These are phyloP conservation scores for Melanaphis sacchari DNA, from an alignment of 1,140 invertebrate species.

Conservation along the genomic window DNA sequence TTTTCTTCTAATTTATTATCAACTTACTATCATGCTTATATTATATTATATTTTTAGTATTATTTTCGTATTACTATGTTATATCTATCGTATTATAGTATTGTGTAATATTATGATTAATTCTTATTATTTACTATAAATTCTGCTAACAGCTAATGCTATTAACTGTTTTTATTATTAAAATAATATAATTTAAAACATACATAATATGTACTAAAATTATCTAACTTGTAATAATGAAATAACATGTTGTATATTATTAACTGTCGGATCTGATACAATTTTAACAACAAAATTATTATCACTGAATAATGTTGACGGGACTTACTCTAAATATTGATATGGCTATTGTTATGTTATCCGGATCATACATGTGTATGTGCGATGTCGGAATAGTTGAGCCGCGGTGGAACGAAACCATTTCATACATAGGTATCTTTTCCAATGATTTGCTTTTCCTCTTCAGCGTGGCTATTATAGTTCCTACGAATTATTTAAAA, in stretches of 20 bases:
- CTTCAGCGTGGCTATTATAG: slow-evolving; percentile 88
- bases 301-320: not conserved
- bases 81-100: too few relatives aligned
- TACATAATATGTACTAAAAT: too few relatives aligned
- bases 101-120: not conserved
- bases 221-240: too few relatives aligned
- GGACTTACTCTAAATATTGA: slow-evolving; percentile 84
- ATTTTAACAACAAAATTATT: not conserved
- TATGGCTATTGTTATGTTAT: slow-evolving; percentile 89
- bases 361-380: slow-evolving; percentile 93
- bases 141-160: not conserved
- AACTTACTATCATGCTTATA: too few relatives aligned
- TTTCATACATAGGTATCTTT: slow-evolving; percentile 86
- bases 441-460: slow-evolving; percentile 80
- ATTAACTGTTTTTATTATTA: too few relatives aligned
- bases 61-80: too few relatives aligned
- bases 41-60: too few relatives aligned
- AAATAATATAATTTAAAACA: too few relatives aligned
- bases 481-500: slow-evolving; percentile 64
- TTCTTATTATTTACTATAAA: not conserved
- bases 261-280: not conserved
- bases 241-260: too few relatives aligned
- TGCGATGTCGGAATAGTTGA: slow-evolving; percentile 91
- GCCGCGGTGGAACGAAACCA: slow-evolving; percentile 88
- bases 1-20: too few relatives aligned